A percentile compares a stretch with the other conserved stretches of the same genome.
Conservation (phyloP, 2,797 vertebrate species). For the Cuniculus paca region DNA sequence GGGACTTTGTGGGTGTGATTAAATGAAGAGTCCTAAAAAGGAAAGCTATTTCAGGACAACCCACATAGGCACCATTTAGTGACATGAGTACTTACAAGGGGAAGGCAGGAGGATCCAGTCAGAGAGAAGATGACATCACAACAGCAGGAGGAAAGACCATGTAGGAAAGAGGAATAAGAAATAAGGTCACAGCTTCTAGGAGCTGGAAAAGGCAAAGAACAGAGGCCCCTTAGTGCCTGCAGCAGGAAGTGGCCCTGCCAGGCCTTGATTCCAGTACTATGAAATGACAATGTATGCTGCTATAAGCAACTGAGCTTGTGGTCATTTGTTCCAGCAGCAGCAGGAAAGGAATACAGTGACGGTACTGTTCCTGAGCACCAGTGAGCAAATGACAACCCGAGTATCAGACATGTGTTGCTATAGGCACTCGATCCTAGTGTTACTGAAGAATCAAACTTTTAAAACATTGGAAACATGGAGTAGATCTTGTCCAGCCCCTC, state of each 20-base stretch:
- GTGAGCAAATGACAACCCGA: background rate
- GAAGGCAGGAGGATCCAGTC: background rate
- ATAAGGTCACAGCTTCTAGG: background rate
- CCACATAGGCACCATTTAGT: background rate
- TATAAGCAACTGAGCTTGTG: background rate
- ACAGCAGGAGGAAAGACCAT: background rate
- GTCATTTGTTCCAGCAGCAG: background rate
- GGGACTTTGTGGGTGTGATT: background rate
- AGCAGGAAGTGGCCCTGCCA: background rate
- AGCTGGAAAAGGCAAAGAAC: background rate
- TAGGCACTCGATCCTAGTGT: background rate
- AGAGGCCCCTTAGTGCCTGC: background rate
- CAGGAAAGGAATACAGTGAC: background rate
- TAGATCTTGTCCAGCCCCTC: background rate
- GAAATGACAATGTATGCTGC: background rate
- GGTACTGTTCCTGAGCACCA: too few relatives aligned
- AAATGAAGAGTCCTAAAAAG: background rate
- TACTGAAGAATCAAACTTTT: conserved; percentile 2
- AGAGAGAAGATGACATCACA: background rate
- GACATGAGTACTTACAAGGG: background rate
- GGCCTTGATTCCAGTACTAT: background rate
- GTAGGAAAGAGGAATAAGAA: background rate
- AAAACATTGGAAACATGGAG: background rate
- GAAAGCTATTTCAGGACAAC: background rate
- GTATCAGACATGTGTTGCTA: background rate